Base-by-base conservation (phyloP, 1,140 invertebrate genomes). In the Drosophila insularis region DNA sequence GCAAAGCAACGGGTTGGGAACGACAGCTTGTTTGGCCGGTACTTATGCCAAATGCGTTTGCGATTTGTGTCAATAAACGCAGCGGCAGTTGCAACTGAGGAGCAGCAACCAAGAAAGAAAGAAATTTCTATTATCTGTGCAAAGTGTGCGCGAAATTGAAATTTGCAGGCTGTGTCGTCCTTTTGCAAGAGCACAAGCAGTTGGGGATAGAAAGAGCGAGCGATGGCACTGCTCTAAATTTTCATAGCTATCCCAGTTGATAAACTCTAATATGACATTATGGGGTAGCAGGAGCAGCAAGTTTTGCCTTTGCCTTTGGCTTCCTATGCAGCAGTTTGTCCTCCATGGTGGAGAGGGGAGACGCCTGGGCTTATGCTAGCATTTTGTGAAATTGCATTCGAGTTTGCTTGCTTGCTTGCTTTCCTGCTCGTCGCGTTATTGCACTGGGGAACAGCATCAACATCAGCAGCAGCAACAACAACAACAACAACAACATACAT, bases 261-360 rank as follows among this genome's bases (percentile, higher is more conserved):
- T 86, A 82, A 86, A 86, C 84, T 87, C 80, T 79, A 86, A 86
- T 86, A 86, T 89, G 82, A 86, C 82, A 86, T 86, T 86, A 86
- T 87, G 39, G 63, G 64, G 43, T 23, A 56, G 32, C 35, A 37
- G 32, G 8, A 43, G 66, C 32, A 62, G 61, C 35, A 37, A 62
- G 67, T 17, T 40, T 43, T 54, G 64, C 71, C 17, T 50, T 46
- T 46, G 70, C 74, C 81, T 35, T 85, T 81, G 81, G 74, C 81
- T 31, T 60, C 17, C 17, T 11, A 37, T 37, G 58, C 39, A 39
- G 35, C 35, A 37, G 10, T 37, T 13, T 6, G 27, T 27, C 27
- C 27, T 27, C 27, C 27, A 27, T 27, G 0, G 27, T 5, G 10
- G 35, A 37, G 35, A 11, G 21, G 31, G 37, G 5, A 14, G 21